Base-by-base conservation (phyloP, 2,113 vertebrate species). In the Lophius piscatorius region DNA sequence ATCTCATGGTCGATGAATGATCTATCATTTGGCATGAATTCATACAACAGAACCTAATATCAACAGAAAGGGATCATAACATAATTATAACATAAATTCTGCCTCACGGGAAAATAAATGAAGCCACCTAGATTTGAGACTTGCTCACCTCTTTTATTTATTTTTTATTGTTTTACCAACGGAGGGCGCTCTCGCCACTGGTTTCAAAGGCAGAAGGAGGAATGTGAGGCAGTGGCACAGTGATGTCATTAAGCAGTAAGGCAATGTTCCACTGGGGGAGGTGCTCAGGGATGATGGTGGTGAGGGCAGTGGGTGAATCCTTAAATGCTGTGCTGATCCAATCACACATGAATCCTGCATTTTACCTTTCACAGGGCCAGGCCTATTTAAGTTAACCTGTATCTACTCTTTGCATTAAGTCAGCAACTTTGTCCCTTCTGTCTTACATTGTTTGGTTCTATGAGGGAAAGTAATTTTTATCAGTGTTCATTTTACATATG, bases 191-290 rank as follows among this genome's bases (percentile, higher is more conserved):
- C 47, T 78, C 56, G 51, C 5, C 40, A 4, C 40, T 59, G 21
- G 3, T 76, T 85, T 80, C 2, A 55, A 3, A 70, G 48, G 36
- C 55, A n/a, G 21, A 33, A 31, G 28, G 13, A 28, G 70, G 49
- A 81, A 74, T 68, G 59, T 82, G 78, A 85, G 80, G 60, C 76
- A 88, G 78, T 74, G 59, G 72, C 65, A 81, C 80, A 78, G 77
- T 88, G 82, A 86, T 68, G 77, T 87, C 81, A 88, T 80, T 39
- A 35, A 42, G 49, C 74, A 50, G 57, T 47, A 58, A 63, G 62
- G 47, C 31, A 70, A 67, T 42, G 51, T 70, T 58, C 50, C 33
- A 22, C 44, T 36, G 57, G 61, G 51, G 56, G 46, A 76, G 67
- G 55, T 55, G 55, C 58, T 46, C 61, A 63, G 62, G 67, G 63